A percentile compares a stretch with the other conserved stretches of the same genome.
phyloP scores from a whole-genome alignment of 2,797 vertebrate species.

The Allobates femoralis region DNA sequence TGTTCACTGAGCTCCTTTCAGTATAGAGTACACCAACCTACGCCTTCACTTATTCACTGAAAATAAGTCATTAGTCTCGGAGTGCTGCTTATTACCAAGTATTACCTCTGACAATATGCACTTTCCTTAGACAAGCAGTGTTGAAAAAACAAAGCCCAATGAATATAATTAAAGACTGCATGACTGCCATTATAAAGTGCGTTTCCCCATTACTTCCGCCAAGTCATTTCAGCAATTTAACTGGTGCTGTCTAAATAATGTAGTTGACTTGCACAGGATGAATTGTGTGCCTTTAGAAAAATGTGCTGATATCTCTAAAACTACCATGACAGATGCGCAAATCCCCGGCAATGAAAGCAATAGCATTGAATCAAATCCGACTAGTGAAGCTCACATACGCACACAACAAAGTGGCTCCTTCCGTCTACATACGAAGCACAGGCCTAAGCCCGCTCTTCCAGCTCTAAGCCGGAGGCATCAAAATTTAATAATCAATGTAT shows the following conservation, averaged over 20 bases:
- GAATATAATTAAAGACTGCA: constrained; percentile 38
- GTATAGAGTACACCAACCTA: neutral
- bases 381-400: constrained; percentile 1
- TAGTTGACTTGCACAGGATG: neutral
- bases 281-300: constrained; percentile 28
- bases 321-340: constrained; percentile 28
- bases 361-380: constrained; percentile 9
- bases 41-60: neutral
- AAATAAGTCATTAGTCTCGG: constrained; percentile 52
- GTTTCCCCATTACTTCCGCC: neutral
- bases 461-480: constrained; percentile 32
- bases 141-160: constrained; percentile 22
- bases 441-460: constrained; percentile 5
- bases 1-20: neutral
- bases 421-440: constrained; percentile 13
- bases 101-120: constrained; percentile 33
- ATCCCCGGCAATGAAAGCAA: constrained; percentile 19
- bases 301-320: constrained; percentile 29
- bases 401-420: constrained; percentile 32
- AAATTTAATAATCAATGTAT: constrained; percentile 44
- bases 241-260: constrained; percentile 29
- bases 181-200: constrained; percentile 14
- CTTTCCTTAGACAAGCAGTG: constrained; percentile 35
- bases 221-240: constrained; percentile 21
- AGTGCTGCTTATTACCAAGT: constrained; percentile 16